A percentile compares a stretch with the other conserved stretches of the same genome.
phyloP scores from a whole-genome alignment of 2,113 vertebrate genomes.

The Protobothrops mucrosquamatus region DNA sequence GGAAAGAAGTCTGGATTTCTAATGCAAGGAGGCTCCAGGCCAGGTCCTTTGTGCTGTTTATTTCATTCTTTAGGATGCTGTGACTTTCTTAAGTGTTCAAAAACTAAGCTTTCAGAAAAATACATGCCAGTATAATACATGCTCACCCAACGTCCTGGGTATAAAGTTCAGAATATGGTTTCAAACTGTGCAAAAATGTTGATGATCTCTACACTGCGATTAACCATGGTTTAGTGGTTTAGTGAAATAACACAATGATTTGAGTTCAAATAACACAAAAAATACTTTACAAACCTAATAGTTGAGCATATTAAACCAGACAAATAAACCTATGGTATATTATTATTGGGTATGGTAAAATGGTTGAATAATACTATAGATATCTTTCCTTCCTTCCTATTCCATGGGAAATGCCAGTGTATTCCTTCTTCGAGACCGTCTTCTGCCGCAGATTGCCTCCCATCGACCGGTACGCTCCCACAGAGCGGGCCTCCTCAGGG shows the following conservation, averaged over 20 bases:
- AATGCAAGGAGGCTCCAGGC: background rate
- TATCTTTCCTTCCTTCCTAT: slow-evolving; percentile 33
- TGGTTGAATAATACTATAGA: slow-evolving; percentile 11
- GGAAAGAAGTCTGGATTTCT: background rate
- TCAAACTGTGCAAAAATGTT: background rate
- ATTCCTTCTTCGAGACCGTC: too few relatives aligned
- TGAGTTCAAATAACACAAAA: background rate
- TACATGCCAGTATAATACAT: background rate
- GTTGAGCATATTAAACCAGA: background rate
- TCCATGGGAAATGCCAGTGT: background rate
- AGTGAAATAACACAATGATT: background rate
- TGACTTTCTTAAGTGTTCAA: background rate
- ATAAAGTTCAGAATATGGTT: background rate
- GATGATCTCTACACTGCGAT: background rate
- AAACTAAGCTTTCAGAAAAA: background rate
- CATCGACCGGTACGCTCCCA: too few relatives aligned
- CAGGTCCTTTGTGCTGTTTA: background rate
- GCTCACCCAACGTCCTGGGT: background rate
- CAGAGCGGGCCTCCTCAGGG: too few relatives aligned
- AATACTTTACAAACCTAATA: background rate
- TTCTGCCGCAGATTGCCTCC: too few relatives aligned
- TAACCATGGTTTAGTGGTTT: background rate
- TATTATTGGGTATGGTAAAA: slow-evolving; percentile 1
- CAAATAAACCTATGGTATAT: background rate
- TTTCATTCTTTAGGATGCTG: background rate